A percentile compares a stretch with the other conserved stretches of the same genome.
Conservation (phyloP, 2,888 invertebrate species). For the Philaethria dido region DNA sequence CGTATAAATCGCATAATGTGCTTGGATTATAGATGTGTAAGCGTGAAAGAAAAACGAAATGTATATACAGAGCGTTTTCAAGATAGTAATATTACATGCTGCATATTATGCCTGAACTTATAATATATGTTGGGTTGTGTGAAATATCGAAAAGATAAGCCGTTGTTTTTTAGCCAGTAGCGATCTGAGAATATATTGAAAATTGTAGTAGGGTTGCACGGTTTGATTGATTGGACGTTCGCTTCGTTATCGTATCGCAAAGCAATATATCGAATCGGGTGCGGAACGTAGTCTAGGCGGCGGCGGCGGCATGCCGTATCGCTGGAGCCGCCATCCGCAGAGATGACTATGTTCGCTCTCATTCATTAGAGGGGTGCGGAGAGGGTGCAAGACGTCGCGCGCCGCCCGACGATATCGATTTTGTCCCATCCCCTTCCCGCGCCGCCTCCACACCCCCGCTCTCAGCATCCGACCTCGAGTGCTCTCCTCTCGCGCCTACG, state of each 20-base stretch:
- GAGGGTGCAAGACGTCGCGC: constrained; percentile 80
- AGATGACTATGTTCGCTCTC: constrained; percentile 81
- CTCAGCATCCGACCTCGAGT: constrained; percentile 84
- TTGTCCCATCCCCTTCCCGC: constrained; percentile 75
- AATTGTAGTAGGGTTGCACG: constrained; percentile 32
- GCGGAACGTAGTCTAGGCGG: constrained; percentile 57
- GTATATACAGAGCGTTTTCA: not conserved
- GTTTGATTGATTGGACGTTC: constrained; percentile 44
- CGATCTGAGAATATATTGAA: constrained; percentile 32
- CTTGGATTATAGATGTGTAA: not conserved
- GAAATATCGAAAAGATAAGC: constrained; percentile 10
- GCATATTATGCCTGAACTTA: constrained; percentile 7
- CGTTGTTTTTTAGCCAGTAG: constrained; percentile 24
- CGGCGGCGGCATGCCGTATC: constrained; percentile 65
- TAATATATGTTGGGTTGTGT: not conserved
- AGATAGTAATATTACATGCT: not conserved
- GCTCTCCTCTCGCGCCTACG: constrained; percentile 82
- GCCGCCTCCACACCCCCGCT: constrained; percentile 65
- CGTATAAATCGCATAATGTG: constrained; percentile 25
- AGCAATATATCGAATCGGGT: constrained; percentile 58
- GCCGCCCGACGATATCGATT: constrained; percentile 83
- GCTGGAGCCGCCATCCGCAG: constrained; percentile 75
- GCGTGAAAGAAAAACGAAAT: not conserved
- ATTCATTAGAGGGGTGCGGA: constrained; percentile 80
- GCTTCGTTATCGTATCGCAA: constrained; percentile 61